Base-by-base conservation (phyloP, 2,888 invertebrate genomes). In the Noctua janthe region DNA sequence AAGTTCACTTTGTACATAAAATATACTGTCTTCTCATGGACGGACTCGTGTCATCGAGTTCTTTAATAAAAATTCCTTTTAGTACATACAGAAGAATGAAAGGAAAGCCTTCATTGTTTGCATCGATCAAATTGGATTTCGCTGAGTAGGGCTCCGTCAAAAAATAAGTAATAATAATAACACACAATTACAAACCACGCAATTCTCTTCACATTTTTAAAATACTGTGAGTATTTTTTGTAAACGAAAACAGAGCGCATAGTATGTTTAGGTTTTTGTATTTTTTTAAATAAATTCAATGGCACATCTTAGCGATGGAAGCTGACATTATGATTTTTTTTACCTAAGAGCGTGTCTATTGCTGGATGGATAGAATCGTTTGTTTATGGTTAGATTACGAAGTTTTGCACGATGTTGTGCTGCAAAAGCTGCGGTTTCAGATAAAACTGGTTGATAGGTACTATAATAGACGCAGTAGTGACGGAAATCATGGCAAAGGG, bases 151-250 rank as follows among this genome's bases (percentile, higher is more conserved):
- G n/a, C n/a, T n/a, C n/a, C 5, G 59, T n/a, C 1, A 0, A n/a
- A 59, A 43, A 5, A 13, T 23, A 23, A 29, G 13, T 23, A 0
- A 23, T 23, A 67, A 39, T 23, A 29, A 29, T 35, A 29, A 17
- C 1, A 47, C 13, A 76, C 67, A 23, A 51, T 29, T 11, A 79
- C 74, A 17, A 91, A 96, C 96, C 96, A 96, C 78, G 93, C 95
- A 87, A 96, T 94, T 85, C 94, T 94, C 89, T 96, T 96, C 89
- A 96, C 95, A 96, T 96, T 96, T 95, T 95, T 96, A 89, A 94
- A 96, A 91, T 96, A 96, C 92, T 95, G 95, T 72, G 95, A 94
- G 87, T 95, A 95, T 92, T 93, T 96, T 89, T 92, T 95, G 88
- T 92, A 95, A 69, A 92, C 93, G 85, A 95, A 96, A 89, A 94